These are phyloP conservation scores for Parapristionchus giblindavisi DNA, from an alignment of 2,888 invertebrate genomes.

Conservation along the genomic window DNA sequence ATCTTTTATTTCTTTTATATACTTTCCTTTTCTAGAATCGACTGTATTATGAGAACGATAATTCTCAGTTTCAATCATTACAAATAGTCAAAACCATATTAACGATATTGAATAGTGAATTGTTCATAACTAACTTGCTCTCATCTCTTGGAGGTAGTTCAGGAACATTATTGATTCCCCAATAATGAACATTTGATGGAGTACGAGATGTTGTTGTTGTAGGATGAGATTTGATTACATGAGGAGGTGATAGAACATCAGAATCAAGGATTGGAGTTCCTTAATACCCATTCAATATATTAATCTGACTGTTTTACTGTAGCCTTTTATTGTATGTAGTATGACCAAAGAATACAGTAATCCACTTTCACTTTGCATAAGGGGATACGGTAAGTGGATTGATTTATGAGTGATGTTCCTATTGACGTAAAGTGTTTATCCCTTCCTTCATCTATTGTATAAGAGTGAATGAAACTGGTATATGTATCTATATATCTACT, in stretches of 20 bases:
- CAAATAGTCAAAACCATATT: neutral
- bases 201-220: neutral
- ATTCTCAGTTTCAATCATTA: neutral
- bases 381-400: neutral
- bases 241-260: conserved; percentile 25
- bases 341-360: neutral
- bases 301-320: neutral
- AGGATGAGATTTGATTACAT: neutral
- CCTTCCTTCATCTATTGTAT: neutral
- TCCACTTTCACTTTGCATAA: neutral
- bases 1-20: neutral
- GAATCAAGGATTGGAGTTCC: conserved; percentile 23
- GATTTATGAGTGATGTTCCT: neutral
- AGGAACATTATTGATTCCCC: conserved; percentile 26
- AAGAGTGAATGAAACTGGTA: conserved; percentile 16
- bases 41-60: neutral
- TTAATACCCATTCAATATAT: neutral
- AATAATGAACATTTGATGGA: conserved; percentile 7
- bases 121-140: conserved; percentile 23
- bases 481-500: neutral
- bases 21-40: neutral
- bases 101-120: no score
- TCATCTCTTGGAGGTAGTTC: conserved; percentile 33
- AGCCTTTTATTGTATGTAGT: neutral
- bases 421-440: neutral